Evolutionary conservation across 2,797 vertebrate genomes (phyloP), one percentile per base, ranked within the genome.

Genomic region (Mastacembelus armatus): DNA sequence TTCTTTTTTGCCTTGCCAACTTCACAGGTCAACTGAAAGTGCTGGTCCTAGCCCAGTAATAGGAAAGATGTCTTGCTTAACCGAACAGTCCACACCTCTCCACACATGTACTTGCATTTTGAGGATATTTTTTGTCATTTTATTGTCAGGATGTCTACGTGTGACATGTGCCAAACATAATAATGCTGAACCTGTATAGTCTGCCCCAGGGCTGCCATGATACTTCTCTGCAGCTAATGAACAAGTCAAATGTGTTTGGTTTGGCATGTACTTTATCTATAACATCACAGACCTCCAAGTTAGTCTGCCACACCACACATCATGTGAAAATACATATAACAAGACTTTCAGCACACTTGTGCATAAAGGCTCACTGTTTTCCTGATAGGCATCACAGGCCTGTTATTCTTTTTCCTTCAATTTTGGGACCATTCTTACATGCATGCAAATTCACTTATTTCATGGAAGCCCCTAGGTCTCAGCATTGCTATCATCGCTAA

Each of bases 371-470:
- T 48, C 47, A 63, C 70, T 48, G 52, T 78, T 82, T 71, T 70
- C 54, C 71, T 71, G 88, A 92, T 90, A 87, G 50, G 61, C 69
- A 90, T 91, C 85, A 42, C 39, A 57, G n/a, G 21, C 71, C 33
- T 67, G 14, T 79, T 64, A 51, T 32, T 3, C 26, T 43, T 14
- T 59, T 82, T 45, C 29, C 18, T 73, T 32, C 16, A 32, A 21
- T 66, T 61, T 36, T 49, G 50, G 33, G 43, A 43, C 61, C 12
- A 33, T 63, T 83, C 35, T 56, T 52, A 67, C 54, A 71, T 88
- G 74, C 85, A 71, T 81, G 72, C 74, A 88, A 81, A 85, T 83
- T 57, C 39, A 47, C 72, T 63, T 70, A 61, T 74, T 70, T 80
- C 38, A 7, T 65, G 2, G 78, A 70, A 77, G 57, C 55, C 45